phyloP scores from a whole-genome alignment of 2,113 vertebrate genomes.

The Dinomys branickii region DNA sequence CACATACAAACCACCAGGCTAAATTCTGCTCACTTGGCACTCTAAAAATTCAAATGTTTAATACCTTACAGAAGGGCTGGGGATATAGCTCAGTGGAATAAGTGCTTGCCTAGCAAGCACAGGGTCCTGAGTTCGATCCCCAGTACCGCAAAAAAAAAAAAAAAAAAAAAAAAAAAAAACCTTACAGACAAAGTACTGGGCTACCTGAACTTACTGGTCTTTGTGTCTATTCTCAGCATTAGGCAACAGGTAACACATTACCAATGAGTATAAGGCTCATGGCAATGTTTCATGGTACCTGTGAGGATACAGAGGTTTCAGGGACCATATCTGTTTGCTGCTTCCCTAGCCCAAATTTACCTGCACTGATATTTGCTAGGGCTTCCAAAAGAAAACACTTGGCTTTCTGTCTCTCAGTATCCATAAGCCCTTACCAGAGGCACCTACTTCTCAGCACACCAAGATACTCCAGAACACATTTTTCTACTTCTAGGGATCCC shows the following conservation, averaged over 20 bases:
- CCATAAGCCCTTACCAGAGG: neutral
- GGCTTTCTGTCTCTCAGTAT: neutral
- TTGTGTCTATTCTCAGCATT: neutral
- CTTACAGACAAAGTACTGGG: neutral
- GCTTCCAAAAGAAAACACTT: neutral
- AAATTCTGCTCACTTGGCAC: neutral
- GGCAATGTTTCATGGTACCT: neutral
- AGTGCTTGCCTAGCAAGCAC: too few species aligned
- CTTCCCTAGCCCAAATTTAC: neutral
- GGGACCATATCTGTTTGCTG: neutral
- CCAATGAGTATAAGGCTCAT: neutral
- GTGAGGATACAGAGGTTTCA: neutral
- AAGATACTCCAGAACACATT: neutral
- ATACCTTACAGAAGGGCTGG: too few species aligned
- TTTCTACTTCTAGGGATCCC: neutral
- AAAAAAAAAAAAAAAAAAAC: too few species aligned
- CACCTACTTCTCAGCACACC: neutral
- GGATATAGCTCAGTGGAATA: too few species aligned
- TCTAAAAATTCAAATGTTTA: neutral
- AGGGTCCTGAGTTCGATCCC: too few species aligned
- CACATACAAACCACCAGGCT: neutral
- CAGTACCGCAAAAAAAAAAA: too few species aligned
- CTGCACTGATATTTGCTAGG: neutral
- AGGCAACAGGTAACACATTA: neutral
- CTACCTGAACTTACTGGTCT: neutral